These are phyloP conservation scores for Poeciliopsis retropinna DNA, from an alignment of 2,113 vertebrate genomes.

Conservation along the genomic window DNA sequence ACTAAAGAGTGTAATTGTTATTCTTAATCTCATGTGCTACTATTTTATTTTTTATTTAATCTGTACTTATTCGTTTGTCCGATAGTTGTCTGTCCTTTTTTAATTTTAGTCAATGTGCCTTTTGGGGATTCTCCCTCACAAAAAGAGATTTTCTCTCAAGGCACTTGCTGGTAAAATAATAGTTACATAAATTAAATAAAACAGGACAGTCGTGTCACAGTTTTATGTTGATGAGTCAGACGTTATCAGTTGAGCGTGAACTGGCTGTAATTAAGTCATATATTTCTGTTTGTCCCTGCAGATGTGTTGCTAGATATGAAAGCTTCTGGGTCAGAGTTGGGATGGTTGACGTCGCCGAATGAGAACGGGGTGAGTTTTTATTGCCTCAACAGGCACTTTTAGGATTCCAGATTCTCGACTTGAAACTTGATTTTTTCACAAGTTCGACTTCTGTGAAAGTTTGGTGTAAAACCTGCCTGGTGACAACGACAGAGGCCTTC, in stretches of 20 bases:
- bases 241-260: not conserved
- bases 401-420: slow-evolving; percentile 46
- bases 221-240: not conserved
- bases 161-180: no score
- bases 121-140: no score
- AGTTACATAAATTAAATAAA: no score
- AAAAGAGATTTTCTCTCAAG: no score
- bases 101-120: no score
- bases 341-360: slow-evolving; percentile 90
- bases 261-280: not conserved
- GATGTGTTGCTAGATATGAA: slow-evolving; percentile 93
- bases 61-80: no score
- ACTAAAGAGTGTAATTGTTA: no score
- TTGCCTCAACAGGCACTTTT: slow-evolving; percentile 59
- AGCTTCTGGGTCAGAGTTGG: slow-evolving; percentile 88
- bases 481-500: slow-evolving; percentile 30
- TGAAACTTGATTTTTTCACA: slow-evolving; percentile 11
- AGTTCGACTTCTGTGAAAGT: not conserved
- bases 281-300: slow-evolving; percentile 63
- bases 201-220: no score
- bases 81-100: no score
- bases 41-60: no score
- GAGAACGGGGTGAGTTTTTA: slow-evolving; percentile 89
- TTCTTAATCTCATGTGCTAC: no score
- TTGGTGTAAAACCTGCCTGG: slow-evolving; percentile 12